Base-by-base conservation (phyloP, 2,797 vertebrate genomes). In the Poeciliopsis presidionis region DNA sequence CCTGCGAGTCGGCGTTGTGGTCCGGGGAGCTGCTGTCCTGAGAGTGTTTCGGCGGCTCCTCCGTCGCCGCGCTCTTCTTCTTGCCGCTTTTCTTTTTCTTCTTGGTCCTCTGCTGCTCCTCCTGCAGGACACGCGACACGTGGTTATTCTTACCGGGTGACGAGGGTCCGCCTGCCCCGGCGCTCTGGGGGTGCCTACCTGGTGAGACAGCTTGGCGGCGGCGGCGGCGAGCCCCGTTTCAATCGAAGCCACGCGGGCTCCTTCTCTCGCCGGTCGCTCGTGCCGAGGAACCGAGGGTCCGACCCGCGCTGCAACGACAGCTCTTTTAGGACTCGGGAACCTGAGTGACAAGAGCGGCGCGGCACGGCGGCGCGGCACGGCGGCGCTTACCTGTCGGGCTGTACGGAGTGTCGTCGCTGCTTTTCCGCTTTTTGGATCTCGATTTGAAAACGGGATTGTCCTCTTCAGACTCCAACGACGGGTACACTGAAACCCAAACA, bases 401-500 rank as follows among this genome's bases (percentile, higher is more conserved):
- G 91, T 99, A 99, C 0, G 98, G 98, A 81, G 97, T 98, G 83
- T 99, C 98, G 1, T 99, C 98, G 0, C 96, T 98, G 90, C 96
- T 97, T 97, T 99, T 99, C 94, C 98, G 96, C 91, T 99, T 99
- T 95, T 99, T 99, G 30, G 98, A 99, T 87, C 98, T 96, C 14
- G 98, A 99, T 94, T 99, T 99, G 95, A 99, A 99, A 61, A 99
- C 96, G 1, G 98, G 98, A 92, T 98, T 99, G 92, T 99, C 98
- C 91, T 99, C 98, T 8, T 99, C 98, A 3, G 98, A 99, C 92
- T 99, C 98, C 76, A 99, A 92, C 7, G 98, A 99, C 16, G 98
- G 98, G 89, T 99, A 99, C 92, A 99, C 96, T 96, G 18, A 25
- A 92, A 85, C 1, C 13, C 49, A 59, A 70, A 78, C 61, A 76